Conservation (phyloP, 2,888 invertebrate genomes). For the Apoda limacodes region DNA sequence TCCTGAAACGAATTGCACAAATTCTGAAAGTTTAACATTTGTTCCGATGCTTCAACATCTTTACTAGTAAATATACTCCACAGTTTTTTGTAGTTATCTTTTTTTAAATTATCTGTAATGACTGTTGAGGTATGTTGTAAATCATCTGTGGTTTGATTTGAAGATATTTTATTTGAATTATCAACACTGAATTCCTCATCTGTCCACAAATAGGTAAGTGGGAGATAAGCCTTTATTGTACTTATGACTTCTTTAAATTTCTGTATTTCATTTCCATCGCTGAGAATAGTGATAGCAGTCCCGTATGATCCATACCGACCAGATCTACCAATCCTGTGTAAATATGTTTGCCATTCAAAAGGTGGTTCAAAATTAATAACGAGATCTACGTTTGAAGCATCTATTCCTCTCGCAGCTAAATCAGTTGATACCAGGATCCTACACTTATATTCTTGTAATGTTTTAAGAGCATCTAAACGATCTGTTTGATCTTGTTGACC, state of each 20-base stretch:
- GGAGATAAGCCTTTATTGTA: slow-evolving; percentile 55
- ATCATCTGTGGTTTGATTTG: not conserved
- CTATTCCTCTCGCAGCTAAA: slow-evolving; percentile 92
- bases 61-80: not conserved
- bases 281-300: slow-evolving; percentile 79
- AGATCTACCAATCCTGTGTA: slow-evolving; percentile 95
- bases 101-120: slow-evolving; percentile 11
- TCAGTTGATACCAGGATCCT: slow-evolving; percentile 92
- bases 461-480: slow-evolving; percentile 80
- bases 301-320: slow-evolving; percentile 94
- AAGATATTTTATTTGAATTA: slow-evolving; percentile 9
- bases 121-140: not conserved
- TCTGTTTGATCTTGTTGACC: slow-evolving; percentile 84
- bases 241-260: slow-evolving; percentile 70
- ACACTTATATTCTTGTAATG: slow-evolving; percentile 83
- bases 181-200: slow-evolving; percentile 22
- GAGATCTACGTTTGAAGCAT: slow-evolving; percentile 92
- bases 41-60: slow-evolving; percentile 7
- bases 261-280: slow-evolving; percentile 72
- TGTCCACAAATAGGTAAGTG: slow-evolving; percentile 36
- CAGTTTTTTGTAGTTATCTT: slow-evolving; percentile 1
- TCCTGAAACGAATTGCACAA: slow-evolving; percentile 28
- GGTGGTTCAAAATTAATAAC: slow-evolving; percentile 95
- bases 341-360: slow-evolving; percentile 81
- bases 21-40: slow-evolving; percentile 26